Base-by-base conservation (phyloP, 2,888 invertebrate genomes). In the Caenorhabditis imperialis region DNA sequence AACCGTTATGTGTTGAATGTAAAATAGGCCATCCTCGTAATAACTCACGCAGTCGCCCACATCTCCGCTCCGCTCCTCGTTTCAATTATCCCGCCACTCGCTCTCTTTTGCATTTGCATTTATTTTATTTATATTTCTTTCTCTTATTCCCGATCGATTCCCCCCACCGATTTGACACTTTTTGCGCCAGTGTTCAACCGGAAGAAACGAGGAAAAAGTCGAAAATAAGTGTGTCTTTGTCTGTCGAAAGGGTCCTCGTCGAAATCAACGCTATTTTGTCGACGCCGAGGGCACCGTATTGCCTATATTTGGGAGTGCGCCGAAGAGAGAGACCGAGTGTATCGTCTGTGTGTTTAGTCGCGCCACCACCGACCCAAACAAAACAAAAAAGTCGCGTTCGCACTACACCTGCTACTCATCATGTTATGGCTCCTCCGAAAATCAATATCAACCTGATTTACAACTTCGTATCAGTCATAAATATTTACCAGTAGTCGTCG, bases 341-440 rank as follows among this genome's bases (percentile, higher is more conserved):
- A 30, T 10, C 30, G 38, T 62, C 27, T 69, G 69, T 69, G 58
- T 70, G 55, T 60, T 60, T 70, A 70, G 71, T 70, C 50, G 70
- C 70, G 70, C 30, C 30, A 30, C 30, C 30, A n/a, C n/a, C n/a
- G n/a, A n/a, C n/a, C 69, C 69, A 55, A 54, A 48, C 65, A 48
- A 71, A 71, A 71, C 70, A 71, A 71, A 71, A 71, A 37, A 70
- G 22, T 58, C 37, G 50, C 42, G 27, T 47, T 69, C 69, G 51
- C 51, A 16, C 18, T 69, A 69, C 69, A 69, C 69, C 69, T 60
- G 53, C 69, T 69, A 60, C 60, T 69, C 69, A 58, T 60, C 60
- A 45, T 69, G 48, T 44, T 47, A 25, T 14, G 45, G 44, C 40
- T 40, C 48, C n/a, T 30, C 6, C n/a, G n/a, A 7, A 30, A 30